A percentile compares a stretch with the other conserved stretches of the same genome.
These are phyloP conservation scores for Hemaris fuciformis DNA, from an alignment of 2,888 invertebrate species.

Conservation along the genomic window DNA sequence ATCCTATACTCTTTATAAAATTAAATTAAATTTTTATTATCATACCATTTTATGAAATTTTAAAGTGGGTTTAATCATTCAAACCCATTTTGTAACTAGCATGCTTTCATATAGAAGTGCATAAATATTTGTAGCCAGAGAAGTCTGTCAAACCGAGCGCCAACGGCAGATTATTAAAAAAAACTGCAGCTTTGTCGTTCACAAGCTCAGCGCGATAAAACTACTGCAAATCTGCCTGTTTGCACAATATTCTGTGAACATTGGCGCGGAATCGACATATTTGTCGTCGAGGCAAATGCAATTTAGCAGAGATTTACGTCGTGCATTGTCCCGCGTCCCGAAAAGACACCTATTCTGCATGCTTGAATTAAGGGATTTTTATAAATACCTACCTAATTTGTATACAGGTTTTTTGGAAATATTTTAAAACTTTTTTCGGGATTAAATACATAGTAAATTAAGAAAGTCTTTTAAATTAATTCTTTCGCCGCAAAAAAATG, in stretches of 20 bases:
- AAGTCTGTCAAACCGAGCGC: neutral
- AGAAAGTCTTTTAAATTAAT: too few species aligned
- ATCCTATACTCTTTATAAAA: too few species aligned
- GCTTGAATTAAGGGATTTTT: neutral
- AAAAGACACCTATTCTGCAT: neutral
- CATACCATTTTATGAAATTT: too few species aligned
- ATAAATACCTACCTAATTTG: too few species aligned
- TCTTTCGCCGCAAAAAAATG: too few species aligned
- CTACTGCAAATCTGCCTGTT: neutral
- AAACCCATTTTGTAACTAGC: too few species aligned
- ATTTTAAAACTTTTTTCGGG: too few species aligned
- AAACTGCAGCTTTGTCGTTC: neutral
- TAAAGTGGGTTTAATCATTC: too few species aligned
- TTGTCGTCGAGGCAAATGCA: conserved; percentile 3
- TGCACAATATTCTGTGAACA: neutral
- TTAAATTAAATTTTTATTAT: too few species aligned
- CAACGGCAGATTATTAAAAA: neutral
- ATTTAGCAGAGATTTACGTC: neutral
- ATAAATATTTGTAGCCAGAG: neutral
- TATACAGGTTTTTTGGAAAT: too few species aligned
- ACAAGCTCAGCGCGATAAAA: neutral
- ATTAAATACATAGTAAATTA: too few species aligned
- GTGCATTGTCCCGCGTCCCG: neutral
- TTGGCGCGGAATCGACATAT: conserved; percentile 5
- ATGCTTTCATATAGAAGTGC: too few species aligned